Percentiles rank a stretch among this genome's conserved stretches.
phyloP scores from a whole-genome alignment of 2,888 invertebrate species.

The Troilus luridus region DNA sequence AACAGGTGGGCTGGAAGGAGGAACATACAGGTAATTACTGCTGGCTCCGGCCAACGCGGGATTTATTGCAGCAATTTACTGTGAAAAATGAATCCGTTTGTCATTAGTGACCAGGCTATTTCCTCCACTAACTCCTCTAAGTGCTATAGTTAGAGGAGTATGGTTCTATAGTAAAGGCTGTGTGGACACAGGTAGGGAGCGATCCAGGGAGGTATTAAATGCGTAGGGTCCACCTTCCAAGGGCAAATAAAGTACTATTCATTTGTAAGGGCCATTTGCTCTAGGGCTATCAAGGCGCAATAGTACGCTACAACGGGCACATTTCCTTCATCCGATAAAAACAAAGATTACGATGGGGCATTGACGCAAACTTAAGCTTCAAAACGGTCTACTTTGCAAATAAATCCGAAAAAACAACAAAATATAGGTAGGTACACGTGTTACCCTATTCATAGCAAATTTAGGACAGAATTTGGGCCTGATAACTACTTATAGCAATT shows the following conservation, averaged over 20 bases:
- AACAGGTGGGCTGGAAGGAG: conserved; percentile 41
- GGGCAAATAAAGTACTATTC: conserved; percentile 3
- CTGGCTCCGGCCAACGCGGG: background rate
- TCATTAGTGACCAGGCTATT: conserved; percentile 35
- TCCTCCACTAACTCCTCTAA: background rate
- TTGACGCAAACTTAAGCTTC: too few species aligned
- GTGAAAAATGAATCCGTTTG: conserved; percentile 43
- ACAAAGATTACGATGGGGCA: background rate
- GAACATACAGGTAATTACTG: conserved; percentile 51
- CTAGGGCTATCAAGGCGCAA: background rate
- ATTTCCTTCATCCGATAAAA: conserved; percentile 19
- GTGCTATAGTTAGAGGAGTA: background rate
- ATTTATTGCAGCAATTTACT: conserved; percentile 44
- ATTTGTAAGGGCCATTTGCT: background rate
- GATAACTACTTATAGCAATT: too few species aligned
- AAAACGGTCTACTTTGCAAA: too few species aligned
- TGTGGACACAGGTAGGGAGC: background rate
- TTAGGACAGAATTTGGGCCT: too few species aligned
- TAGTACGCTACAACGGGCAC: background rate
- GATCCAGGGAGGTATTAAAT: background rate
- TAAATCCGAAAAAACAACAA: too few species aligned
- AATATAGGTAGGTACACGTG: background rate
- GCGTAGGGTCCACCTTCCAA: background rate
- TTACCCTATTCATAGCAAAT: background rate
- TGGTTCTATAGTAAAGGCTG: background rate